These are phyloP conservation scores for Drosophila pseudoananassae DNA, from an alignment of 1,140 invertebrate genomes.

Conservation along the genomic window DNA sequence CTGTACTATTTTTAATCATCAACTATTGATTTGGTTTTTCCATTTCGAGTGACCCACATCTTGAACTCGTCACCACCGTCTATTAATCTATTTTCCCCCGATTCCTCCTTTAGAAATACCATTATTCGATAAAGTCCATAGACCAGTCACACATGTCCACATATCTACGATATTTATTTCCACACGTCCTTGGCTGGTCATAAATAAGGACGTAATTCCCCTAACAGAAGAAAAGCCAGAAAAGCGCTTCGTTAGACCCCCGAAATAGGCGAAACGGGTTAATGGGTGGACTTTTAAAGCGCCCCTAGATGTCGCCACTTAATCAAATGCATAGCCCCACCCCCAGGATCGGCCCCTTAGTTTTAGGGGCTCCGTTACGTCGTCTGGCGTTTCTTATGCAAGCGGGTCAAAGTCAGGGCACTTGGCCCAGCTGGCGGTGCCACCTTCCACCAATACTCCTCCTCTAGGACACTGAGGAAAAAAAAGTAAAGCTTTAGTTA, in stretches of 20 bases:
- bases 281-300: slow-evolving; percentile 20
- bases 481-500: too few species aligned
- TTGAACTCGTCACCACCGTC: background rate
- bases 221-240: background rate
- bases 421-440: slow-evolving; percentile 44
- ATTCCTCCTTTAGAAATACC: background rate
- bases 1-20: background rate
- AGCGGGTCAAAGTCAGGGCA: slow-evolving; percentile 70
- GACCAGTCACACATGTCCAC: background rate
- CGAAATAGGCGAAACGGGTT: slow-evolving; percentile 12
- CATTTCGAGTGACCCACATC: background rate
- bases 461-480: background rate
- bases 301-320: slow-evolving; percentile 26
- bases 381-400: slow-evolving; percentile 54
- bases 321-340: slow-evolving; percentile 25
- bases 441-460: background rate
- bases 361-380: slow-evolving; percentile 6
- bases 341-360: background rate
- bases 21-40: background rate
- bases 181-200: slow-evolving; percentile 7
- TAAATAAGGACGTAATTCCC: slow-evolving; percentile 13
- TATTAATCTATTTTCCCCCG: background rate
- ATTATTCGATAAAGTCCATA: background rate
- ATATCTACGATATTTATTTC: slow-evolving; percentile 4
- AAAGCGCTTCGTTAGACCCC: slow-evolving; percentile 1